phyloP scores from a whole-genome alignment of 2,113 vertebrate species.

The Bos indicus region DNA sequence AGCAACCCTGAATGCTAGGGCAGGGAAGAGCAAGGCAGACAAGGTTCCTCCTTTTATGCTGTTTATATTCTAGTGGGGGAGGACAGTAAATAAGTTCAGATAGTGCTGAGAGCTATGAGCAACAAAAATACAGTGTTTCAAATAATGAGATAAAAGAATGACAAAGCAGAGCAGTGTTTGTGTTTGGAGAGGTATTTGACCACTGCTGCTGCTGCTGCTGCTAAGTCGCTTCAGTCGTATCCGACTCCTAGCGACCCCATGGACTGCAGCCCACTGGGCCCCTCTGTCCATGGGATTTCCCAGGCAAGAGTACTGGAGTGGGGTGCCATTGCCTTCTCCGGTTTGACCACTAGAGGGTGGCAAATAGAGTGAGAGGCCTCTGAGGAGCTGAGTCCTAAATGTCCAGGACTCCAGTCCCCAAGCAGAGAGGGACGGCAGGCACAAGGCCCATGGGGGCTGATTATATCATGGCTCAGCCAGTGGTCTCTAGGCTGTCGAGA shows the following conservation, averaged over 20 bases:
- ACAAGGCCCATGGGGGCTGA: not conserved
- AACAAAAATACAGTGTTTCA: not conserved
- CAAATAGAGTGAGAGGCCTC: not conserved
- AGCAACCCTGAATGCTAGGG: not conserved
- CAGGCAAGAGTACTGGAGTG: too few species aligned
- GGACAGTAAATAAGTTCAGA: not conserved
- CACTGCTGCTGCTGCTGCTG: too few species aligned
- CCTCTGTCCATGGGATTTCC: too few species aligned
- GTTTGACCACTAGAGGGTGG: too few species aligned
- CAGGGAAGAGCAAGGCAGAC: not conserved
- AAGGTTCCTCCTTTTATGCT: not conserved
- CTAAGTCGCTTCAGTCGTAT: too few species aligned
- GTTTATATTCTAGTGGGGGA: not conserved
- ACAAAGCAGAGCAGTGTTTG: not conserved
- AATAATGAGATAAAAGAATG: not conserved
- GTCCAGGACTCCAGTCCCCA: not conserved
- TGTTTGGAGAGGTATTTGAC: not conserved
- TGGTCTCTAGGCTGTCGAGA: not conserved
- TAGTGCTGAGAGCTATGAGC: not conserved
- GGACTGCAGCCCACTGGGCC: too few species aligned
- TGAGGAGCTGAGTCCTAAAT: not conserved
- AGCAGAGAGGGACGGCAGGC: not conserved
- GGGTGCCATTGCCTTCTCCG: too few species aligned
- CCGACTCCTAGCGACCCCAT: too few species aligned
- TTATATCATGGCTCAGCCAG: not conserved